Base-by-base conservation (phyloP, 2,113 vertebrate genomes). In the Acanthochromis polyacanthus region DNA sequence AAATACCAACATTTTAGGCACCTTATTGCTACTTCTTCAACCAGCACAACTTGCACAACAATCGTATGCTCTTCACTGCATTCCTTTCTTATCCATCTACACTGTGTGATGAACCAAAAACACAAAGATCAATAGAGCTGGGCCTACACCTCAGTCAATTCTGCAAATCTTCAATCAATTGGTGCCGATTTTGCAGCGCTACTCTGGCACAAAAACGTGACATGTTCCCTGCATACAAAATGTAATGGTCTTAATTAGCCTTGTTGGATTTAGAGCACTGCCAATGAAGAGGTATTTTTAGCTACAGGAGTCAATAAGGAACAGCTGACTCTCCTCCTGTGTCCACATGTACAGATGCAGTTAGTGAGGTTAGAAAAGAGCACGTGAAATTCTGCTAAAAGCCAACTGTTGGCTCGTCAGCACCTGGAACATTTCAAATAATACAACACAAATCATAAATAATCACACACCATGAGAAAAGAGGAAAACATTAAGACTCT, bases 91-190 rank as follows among this genome's bases (percentile, higher is more conserved):
- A 25, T 25, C 25, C 3, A 25, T 25, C 25, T 25, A 25, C 25
- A 25, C 22, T n/a, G 46, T 19, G 25, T 20, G 11, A 38, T 20
- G 19, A 62, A 17, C 67, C 25, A 71, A 79, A 58, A 75, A 55
- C 0, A 5, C 40, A 58, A 16, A 50, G 57, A 90, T 92, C 80
- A 51, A 88, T 86, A 51, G 16, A 23, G 17, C 67, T 16, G 23
- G 20, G 63, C 58, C 75, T 64, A 77, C 81, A 55, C 25, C 48
- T 66, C 61, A 38, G 65, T 80, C 83, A 51, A 52, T 71, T 20
- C 66, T 68, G 78, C 60, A 75, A 80, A 81, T 71, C 55, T 60
- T 1, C 6, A 4, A 80, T 92, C 90, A 74, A 90, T 91, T 86
- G 9, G 56, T 80, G 84, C 82, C 88, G 90, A 86, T 87, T 75